Percentiles rank a stretch among this genome's conserved stretches.
Evolutionary conservation across 2,797 vertebrate genomes (phyloP).

Genomic region (Helicolenus hilgendorfi): DNA sequence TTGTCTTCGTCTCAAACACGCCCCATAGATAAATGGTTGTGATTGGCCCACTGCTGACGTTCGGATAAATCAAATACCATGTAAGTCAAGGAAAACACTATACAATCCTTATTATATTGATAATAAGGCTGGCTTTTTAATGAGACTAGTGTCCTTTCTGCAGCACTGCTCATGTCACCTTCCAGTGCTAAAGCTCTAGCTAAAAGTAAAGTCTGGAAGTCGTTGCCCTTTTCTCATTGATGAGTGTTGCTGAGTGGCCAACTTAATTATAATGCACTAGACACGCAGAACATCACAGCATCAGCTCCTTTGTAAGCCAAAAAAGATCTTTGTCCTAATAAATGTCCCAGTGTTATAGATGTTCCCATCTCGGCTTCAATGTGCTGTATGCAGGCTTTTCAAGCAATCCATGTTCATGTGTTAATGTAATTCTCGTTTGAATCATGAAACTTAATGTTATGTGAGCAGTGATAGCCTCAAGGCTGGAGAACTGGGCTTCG

Average conservation of each 20-base stretch:
- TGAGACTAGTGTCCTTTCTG: not conserved
- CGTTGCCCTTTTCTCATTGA: constrained; percentile 56
- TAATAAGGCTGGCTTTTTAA: not conserved
- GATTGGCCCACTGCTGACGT: not conserved
- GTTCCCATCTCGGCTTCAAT: constrained; percentile 14
- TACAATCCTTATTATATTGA: not conserved
- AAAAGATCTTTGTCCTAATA: constrained; percentile 76
- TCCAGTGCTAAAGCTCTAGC: constrained; percentile 32
- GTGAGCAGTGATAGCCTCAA: constrained; percentile 10
- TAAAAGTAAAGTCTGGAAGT: constrained; percentile 54
- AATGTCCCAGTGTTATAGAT: constrained; percentile 36
- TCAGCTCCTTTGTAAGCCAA: constrained; percentile 72
- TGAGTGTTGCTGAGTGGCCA: constrained; percentile 60
- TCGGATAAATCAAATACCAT: not conserved
- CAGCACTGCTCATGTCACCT: constrained; percentile 12
- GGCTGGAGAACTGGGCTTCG: constrained; percentile 28
- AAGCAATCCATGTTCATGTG: constrained; percentile 9
- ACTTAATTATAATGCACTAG: constrained; percentile 69
- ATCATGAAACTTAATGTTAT: constrained; percentile 18
- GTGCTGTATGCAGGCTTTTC: not conserved
- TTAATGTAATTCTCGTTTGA: constrained; percentile 33
- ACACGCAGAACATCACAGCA: constrained; percentile 52
- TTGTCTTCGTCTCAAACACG: not conserved
- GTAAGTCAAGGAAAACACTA: not conserved
- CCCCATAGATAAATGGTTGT: not conserved